Evolutionary conservation across 2,113 vertebrate species (phyloP), one percentile per base, ranked within the genome.

Genomic region (Poecile atricapillus): DNA sequence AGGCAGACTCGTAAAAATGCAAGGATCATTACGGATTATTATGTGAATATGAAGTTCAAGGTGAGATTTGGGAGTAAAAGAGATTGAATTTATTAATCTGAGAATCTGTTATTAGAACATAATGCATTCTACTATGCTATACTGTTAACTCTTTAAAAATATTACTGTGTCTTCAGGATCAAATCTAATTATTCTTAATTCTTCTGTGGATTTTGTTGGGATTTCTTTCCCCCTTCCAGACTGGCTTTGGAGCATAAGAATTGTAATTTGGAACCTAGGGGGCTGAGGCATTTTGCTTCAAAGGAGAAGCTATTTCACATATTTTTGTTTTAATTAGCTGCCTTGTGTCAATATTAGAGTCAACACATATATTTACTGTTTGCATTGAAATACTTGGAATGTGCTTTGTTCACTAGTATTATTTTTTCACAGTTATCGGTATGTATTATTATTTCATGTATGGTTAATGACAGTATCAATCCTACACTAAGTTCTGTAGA

Each of bases 21-120:
- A 14, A 97, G 97, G 84, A 98, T 99, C 83, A 98, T 99, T 95
- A 99, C 99, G 2, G 98, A 98, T 92, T 99, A 99, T 96, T 99
- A 98, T 64, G 97, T 98, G 88, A 98, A 98, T 96, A 97, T 98
- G 68, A 98, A 98, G 10, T 99, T 99, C 97, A 99, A 99, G 97
- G 99, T 99, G 88, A 96, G 86, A 90, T 89, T 93, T 70, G 60
- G 56, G 71, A 90, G 78, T 47, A 49, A 49, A 83, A 82, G 33
- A 67, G 15, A 64, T 13, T 14, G 5, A 19, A 4, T 11, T 65
- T 76, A 56, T 44, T 68, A 33, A 41, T 71, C 15, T 74, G 39
- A 37, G 27, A 70, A 49, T 65, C 18, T 49, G 20, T 63, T 15
- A 49, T 46, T 62, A 83, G 47, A 85, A 52, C 7, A 16, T 33